Evolutionary conservation across 1,140 invertebrate genomes (phyloP), one percentile per base, ranked within the genome.

Genomic region (Polyergus mexicanus): DNA sequence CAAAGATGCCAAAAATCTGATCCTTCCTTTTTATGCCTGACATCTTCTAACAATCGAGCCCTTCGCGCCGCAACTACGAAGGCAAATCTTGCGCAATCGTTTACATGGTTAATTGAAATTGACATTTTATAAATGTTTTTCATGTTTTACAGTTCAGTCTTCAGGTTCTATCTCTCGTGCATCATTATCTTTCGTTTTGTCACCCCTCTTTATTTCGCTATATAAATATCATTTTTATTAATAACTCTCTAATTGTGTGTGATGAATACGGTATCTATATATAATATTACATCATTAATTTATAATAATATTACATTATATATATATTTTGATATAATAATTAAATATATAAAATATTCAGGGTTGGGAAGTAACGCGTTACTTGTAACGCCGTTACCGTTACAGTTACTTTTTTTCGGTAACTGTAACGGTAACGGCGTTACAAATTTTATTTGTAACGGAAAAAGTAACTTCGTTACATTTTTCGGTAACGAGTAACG

Each of bases 61-160:
- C 32, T 32, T 3, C 0, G 32, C 25, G 25, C 25, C 54, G 10
- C 16, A 56, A 25, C 32, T 6, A 54, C n/a, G 75, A 25, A 78
- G 19, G 8, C 16, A 41, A 80, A 69, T n/a, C 65, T 71, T 81
- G 54, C 66, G 78, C 78, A 72, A 60, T 81, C 19, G 10, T 81
- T 2, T 32, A 71, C 35, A 13, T 35, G 51, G 6, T n/a, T 19
- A 25, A 10, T 65, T 63, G 25, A 3, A 51, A 38, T 35, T 38
- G 5, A 1, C 25, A 5, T 56, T 32, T 1, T 19, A 25, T 68
- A 22, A 68, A 68, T 19, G 16, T 58, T 85, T 85, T 60, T 3
- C 0, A 60, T 66, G 7, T 83, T 68, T 65, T 56, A 16, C 7
- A 38, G 13, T 38, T 38, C 2, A 19, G 3, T 35, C 5, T 54